Percentiles rank a stretch among this genome's conserved stretches.
Conservation (phyloP, 2,888 invertebrate genomes). For the Harpalus rufipes region DNA sequence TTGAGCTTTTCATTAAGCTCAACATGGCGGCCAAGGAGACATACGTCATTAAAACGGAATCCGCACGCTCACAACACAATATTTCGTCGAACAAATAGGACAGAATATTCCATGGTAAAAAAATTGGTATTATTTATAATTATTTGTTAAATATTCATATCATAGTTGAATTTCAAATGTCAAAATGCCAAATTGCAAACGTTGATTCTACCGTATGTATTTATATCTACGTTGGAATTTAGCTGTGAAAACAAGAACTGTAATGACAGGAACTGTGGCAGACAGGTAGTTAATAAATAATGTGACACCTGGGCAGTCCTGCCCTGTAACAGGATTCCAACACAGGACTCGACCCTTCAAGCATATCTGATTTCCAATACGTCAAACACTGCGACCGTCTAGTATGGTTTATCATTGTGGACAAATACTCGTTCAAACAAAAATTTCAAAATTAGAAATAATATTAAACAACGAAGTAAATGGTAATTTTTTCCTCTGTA, state of each 20-base stretch:
- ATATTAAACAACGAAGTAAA: neutral
- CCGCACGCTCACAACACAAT: neutral
- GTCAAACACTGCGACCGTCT: neutral
- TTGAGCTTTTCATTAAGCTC: slow-evolving; percentile 5
- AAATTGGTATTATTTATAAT: no score
- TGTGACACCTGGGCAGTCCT: slow-evolving; percentile 56
- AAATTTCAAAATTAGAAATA: neutral
- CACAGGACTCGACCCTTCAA: slow-evolving; percentile 21
- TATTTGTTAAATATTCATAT: no score
- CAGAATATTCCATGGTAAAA: no score
- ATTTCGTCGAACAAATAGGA: no score
- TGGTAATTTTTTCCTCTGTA: neutral
- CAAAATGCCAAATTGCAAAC: neutral
- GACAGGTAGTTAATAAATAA: slow-evolving; percentile 60
- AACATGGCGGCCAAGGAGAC: neutral
- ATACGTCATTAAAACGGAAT: neutral
- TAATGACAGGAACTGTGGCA: slow-evolving; percentile 45
- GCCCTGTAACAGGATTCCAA: slow-evolving; percentile 39
- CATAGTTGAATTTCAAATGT: no score
- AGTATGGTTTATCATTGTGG: neutral
- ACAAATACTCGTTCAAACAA: neutral
- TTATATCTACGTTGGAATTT: neutral
- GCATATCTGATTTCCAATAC: slow-evolving; percentile 7
- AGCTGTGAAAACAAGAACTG: neutral
- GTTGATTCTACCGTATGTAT: neutral